Evolutionary conservation across 2,113 vertebrate species (phyloP), one percentile per base, ranked within the genome.

Genomic region (Muntiacus muntjak): DNA sequence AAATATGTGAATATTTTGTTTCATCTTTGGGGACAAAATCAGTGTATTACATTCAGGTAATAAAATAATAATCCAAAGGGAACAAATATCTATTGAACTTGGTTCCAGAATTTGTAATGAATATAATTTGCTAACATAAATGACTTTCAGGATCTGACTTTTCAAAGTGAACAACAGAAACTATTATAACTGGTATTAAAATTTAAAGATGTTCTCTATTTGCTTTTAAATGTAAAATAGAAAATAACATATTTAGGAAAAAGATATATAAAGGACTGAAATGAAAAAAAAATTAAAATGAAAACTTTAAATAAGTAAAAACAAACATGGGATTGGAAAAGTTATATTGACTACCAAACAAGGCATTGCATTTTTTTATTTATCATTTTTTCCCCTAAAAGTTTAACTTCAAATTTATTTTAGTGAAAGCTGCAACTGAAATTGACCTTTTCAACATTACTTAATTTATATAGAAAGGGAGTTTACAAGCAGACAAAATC

Each of bases 1-100:
- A 96, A 98, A 98, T 98, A 94, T 98, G 97, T 97, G 97, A 98
- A 98, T 87, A 21, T 55, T 97, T 98, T 97, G 83, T 98, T 98
- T 98, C 91, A 98, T 98, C 83, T 97, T 98, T 93, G 21, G 98
- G 96, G 97, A 98, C 52, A 50, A 97, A 96, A 98, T 93, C 82
- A 91, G 57, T 97, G 79, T 92, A 95, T 97, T 95, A 89, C 62
- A 96, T 97, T 83, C 96, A 98, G 98, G 95, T n/a, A 43, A 23
- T 86, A 88, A 98, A 98, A 96, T 33, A n/a, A 25, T 83, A 88
- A 30, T 97, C 97, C 52, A 95, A 95, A 95, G 58, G 96, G 43
- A 97, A 95, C 78, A 97, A 23, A 92, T 97, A 97, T 94, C 0
- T 78, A 58, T 89, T 97, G 52, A 64, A 97, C 79, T 97, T 47